Evolutionary conservation across 2,797 vertebrate species (phyloP).

Genomic region (Xenentodon cancila): DNA sequence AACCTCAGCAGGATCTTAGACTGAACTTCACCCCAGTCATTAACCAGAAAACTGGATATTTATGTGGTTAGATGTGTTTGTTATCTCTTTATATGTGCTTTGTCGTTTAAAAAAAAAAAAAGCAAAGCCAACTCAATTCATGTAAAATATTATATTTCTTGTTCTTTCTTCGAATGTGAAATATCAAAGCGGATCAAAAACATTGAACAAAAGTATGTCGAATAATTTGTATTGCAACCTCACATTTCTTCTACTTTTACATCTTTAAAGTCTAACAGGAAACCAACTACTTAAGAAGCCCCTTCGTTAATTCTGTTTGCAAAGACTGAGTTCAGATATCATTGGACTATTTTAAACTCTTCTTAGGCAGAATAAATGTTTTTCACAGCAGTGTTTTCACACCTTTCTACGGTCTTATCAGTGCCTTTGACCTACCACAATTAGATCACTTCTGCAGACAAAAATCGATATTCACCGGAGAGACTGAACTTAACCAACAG

Average conservation of each 20-base stretch:
- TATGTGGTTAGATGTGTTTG: too few species aligned
- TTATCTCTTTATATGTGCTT: too few species aligned
- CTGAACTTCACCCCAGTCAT: too few species aligned
- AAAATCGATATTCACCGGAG: conserved; percentile 39
- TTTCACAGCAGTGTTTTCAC: conserved; percentile 55
- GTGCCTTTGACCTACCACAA: conserved; percentile 38
- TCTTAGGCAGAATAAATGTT: conserved; percentile 29
- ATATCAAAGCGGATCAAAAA: neutral
- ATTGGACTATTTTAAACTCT: conserved; percentile 52
- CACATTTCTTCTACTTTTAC: neutral
- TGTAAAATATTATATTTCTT: neutral
- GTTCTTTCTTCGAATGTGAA: neutral
- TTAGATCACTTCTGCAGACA: conserved; percentile 50
- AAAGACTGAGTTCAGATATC: conserved; percentile 46
- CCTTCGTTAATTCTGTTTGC: neutral
- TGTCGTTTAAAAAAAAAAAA: too few species aligned
- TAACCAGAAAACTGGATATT: too few species aligned
- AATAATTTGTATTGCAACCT: neutral
- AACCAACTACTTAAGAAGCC: neutral
- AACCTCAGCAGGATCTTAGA: too few species aligned
- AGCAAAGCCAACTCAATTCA: too few species aligned
- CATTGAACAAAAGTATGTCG: too few species aligned
- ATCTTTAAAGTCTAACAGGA: neutral
- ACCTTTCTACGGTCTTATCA: conserved; percentile 66
- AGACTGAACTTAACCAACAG: conserved; percentile 46